These are phyloP conservation scores for Drosophila dunni DNA, from an alignment of 1,140 invertebrate species.

Conservation along the genomic window DNA sequence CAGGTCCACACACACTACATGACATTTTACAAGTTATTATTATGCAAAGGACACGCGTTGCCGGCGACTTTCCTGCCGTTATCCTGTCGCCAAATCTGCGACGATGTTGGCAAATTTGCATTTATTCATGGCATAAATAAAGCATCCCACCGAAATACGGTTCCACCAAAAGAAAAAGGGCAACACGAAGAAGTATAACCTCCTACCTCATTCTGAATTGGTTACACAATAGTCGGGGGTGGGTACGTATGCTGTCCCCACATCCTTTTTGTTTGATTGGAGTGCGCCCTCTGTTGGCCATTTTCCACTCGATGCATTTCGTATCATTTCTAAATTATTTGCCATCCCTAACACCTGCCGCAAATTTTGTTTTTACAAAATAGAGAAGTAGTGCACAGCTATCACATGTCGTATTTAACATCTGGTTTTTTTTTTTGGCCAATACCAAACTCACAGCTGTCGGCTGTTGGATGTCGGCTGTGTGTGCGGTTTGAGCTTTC, in stretches of 20 bases:
- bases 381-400: slow-evolving; percentile 31
- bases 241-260: background rate
- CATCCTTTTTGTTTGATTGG: background rate
- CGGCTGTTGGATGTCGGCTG: slow-evolving; percentile 27
- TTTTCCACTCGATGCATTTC: slow-evolving; percentile 47
- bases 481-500: slow-evolving; percentile 21
- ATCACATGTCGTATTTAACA: slow-evolving; percentile 69
- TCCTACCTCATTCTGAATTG: slow-evolving; percentile 9
- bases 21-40: slow-evolving; percentile 80
- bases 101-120: slow-evolving; percentile 75
- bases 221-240: slow-evolving; percentile 1
- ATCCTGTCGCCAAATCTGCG: slow-evolving; percentile 76
- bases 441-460: slow-evolving; percentile 3
- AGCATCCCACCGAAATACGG: slow-evolving; percentile 44
- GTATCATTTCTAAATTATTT: slow-evolving; percentile 60
- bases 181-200: slow-evolving; percentile 23
- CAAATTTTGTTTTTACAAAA: slow-evolving; percentile 50
- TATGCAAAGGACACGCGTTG: slow-evolving; percentile 78
- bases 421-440: slow-evolving; percentile 30
- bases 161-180: slow-evolving; percentile 32
- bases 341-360: slow-evolving; percentile 40
- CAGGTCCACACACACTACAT: slow-evolving; percentile 60
- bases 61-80: slow-evolving; percentile 54
- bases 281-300: background rate
- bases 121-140: slow-evolving; percentile 82